Evolutionary conservation across 2,113 vertebrate genomes (phyloP).

Genomic region (Menidia beryllina): DNA sequence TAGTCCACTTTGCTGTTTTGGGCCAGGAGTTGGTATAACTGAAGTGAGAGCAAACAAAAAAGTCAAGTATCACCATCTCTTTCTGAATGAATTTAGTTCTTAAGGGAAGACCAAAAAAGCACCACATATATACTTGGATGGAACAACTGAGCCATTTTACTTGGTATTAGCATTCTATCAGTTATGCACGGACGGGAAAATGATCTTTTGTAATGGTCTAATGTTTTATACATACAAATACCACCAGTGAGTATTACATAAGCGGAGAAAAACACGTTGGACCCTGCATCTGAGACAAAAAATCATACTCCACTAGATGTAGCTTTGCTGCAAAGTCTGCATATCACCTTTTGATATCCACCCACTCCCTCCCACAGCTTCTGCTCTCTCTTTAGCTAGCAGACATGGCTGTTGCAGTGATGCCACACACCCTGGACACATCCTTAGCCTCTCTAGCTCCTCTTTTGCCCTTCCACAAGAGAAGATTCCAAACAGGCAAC

Average conservation of each 20-base stretch:
- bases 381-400: slow-evolving; percentile 62
- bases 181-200: background rate
- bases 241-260: slow-evolving; percentile 53
- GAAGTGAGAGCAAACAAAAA: too few relatives aligned
- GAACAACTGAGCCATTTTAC: too few relatives aligned
- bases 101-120: too few relatives aligned
- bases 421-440: slow-evolving; percentile 65
- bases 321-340: slow-evolving; percentile 68
- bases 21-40: too few relatives aligned
- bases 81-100: too few relatives aligned
- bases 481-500: slow-evolving; percentile 60
- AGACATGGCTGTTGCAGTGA: slow-evolving; percentile 68
- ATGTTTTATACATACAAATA: slow-evolving; percentile 12
- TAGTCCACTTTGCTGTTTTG: too few relatives aligned
- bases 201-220: slow-evolving; percentile 9
- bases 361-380: slow-evolving; percentile 74
- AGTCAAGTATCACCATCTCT: too few relatives aligned
- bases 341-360: slow-evolving; percentile 77
- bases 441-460: slow-evolving; percentile 53
- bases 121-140: too few relatives aligned
- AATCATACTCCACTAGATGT: slow-evolving; percentile 55
- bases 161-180: too few relatives aligned
- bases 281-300: slow-evolving; percentile 61
- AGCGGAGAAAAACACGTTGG: slow-evolving; percentile 44
- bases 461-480: slow-evolving; percentile 50